A percentile compares a stretch with the other conserved stretches of the same genome.
These are phyloP conservation scores for Oryctolagus cuniculus DNA, from an alignment of 2,113 vertebrate genomes.

Conservation along the genomic window mOryCun1.1 NC_091436.1:104444501-104445000, in stretches of 20 bases:
- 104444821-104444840: no score
- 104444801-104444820: no score
- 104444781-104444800: no score
- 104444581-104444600: background rate
- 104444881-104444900: background rate
- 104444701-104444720: no score
- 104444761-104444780: no score
- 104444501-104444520: background rate
- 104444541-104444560: background rate
- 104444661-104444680: background rate
- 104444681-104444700: background rate
- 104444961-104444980: background rate
- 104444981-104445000: background rate
- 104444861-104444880: no score
- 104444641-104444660: background rate
- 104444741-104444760: no score
- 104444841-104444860: no score
- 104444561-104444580: background rate
- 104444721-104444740: no score
- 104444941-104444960: background rate
- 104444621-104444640: background rate
- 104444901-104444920: background rate
- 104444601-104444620: background rate
- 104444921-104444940: background rate
- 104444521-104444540: background rate